phyloP scores from a whole-genome alignment of 2,113 vertebrate species.

The Rhinolophus sinicus region DNA sequence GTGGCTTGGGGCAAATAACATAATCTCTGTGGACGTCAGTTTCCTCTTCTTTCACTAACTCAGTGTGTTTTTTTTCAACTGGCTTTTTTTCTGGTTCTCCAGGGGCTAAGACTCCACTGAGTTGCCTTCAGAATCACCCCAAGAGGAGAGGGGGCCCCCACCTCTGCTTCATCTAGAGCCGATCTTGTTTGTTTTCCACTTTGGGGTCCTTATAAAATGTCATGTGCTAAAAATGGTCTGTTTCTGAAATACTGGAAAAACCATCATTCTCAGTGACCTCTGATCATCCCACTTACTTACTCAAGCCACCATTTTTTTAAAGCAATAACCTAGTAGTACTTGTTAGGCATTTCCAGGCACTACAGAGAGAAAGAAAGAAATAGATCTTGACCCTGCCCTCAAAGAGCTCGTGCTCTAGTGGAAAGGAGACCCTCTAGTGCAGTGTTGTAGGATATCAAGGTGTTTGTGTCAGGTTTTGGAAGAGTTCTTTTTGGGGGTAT shows the following conservation, averaged over 20 bases:
- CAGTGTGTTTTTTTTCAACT: neutral
- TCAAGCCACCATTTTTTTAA: neutral
- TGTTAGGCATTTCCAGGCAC: neutral
- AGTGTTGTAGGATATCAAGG: neutral
- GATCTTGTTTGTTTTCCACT: neutral
- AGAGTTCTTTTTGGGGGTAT: neutral
- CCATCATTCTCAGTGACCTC: neutral
- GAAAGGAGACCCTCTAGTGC: neutral
- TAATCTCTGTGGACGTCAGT: neutral
- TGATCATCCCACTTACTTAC: neutral
- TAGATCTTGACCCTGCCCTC: neutral
- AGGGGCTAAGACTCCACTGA: neutral
- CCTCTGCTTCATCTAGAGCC: neutral
- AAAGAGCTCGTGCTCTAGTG: neutral
- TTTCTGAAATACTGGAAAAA: neutral
- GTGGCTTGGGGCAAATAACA: neutral
- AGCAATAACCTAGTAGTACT: neutral
- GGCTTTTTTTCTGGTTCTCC: neutral
- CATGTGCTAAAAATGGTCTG: neutral
- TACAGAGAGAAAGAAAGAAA: neutral
- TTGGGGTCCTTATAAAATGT: conserved; percentile 23
- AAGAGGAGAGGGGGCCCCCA: no score
- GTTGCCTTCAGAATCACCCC: neutral
- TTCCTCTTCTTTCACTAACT: neutral
- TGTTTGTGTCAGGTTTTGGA: neutral